A percentile compares a stretch with the other conserved stretches of the same genome.
Evolutionary conservation across 2,888 invertebrate species (phyloP).

Genomic region (Villa cingulata): DNA sequence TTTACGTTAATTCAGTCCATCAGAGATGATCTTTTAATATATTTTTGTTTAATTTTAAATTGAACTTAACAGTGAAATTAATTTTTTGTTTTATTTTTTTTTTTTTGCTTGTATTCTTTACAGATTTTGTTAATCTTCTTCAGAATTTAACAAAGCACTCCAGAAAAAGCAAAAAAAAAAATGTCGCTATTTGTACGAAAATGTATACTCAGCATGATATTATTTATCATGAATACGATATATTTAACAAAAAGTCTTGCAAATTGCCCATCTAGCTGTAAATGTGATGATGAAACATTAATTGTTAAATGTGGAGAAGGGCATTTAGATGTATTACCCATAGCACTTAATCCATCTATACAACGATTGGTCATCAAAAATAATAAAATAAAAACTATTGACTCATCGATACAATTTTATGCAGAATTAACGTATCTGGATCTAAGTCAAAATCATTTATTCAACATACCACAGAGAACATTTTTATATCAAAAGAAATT

Average conservation of each 20-base stretch:
- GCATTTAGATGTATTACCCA: slow-evolving; percentile 77
- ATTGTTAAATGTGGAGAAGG: slow-evolving; percentile 76
- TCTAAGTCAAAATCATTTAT: slow-evolving; percentile 69
- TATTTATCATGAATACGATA: too few species aligned
- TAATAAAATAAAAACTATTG: slow-evolving; percentile 77
- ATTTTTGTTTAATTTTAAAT: too few species aligned
- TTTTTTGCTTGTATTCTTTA: too few species aligned
- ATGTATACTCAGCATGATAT: too few species aligned
- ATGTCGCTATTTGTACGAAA: too few species aligned
- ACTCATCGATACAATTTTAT: slow-evolving; percentile 81
- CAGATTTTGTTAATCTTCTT: too few species aligned
- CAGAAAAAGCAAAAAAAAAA: too few species aligned
- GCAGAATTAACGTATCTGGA: slow-evolving; percentile 73
- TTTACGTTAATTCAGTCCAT: too few species aligned
- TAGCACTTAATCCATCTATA: slow-evolving; percentile 81
- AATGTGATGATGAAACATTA: slow-evolving; percentile 78
- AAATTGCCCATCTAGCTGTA: slow-evolving; percentile 76
- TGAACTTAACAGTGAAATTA: too few species aligned
- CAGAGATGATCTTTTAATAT: too few species aligned
- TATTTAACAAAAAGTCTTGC: slow-evolving; percentile 33
- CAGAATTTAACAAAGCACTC: too few species aligned
- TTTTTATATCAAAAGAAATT: slow-evolving; percentile 70
- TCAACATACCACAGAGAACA: slow-evolving; percentile 65
- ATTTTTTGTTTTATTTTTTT: too few species aligned
- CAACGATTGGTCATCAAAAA: slow-evolving; percentile 70